These are phyloP conservation scores for Dreissena polymorpha DNA, from an alignment of 1,140 invertebrate genomes.

Conservation along the genomic window DNA sequence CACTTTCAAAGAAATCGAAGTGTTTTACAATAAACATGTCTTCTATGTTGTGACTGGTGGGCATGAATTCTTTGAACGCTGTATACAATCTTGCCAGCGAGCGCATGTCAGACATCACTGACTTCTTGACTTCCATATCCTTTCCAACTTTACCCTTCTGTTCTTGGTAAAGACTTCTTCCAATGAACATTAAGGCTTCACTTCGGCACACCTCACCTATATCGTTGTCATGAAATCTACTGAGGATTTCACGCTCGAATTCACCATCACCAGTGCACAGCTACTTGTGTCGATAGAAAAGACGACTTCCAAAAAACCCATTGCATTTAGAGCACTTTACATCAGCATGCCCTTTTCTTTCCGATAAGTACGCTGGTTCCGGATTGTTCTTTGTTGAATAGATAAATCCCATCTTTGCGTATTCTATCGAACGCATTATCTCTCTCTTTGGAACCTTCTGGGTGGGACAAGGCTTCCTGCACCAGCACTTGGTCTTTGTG, in stretches of 20 bases:
- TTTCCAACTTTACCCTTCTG: conserved; percentile 8
- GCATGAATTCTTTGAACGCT: not conserved
- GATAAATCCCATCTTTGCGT: conserved; percentile 9
- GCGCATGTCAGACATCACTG: conserved; percentile 19
- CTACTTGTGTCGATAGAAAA: conserved; percentile 17
- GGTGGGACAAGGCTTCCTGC: not conserved
- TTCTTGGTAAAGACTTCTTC: not conserved
- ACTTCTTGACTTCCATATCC: conserved; percentile 16
- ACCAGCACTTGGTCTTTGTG: not conserved
- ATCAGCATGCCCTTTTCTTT: conserved; percentile 8
- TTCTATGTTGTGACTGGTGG: not conserved
- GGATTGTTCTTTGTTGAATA: conserved; percentile 3
- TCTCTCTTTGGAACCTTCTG: conserved; percentile 12
- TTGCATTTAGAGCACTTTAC: conserved; percentile 20
- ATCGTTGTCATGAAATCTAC: conserved; percentile 4
- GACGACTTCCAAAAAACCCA: not conserved
- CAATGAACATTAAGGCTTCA: conserved; percentile 4
- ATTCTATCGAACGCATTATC: not conserved
- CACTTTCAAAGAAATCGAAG: conserved; percentile 10
- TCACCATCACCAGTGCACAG: conserved; percentile 4
- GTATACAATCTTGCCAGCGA: not conserved
- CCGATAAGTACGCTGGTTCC: conserved; percentile 8
- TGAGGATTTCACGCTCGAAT: conserved; percentile 1
- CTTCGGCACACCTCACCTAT: conserved; percentile 4
- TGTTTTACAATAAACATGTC: conserved; percentile 24